Base-by-base conservation (phyloP, 1,140 invertebrate species). In the Lasioglossum baleicum region DNA sequence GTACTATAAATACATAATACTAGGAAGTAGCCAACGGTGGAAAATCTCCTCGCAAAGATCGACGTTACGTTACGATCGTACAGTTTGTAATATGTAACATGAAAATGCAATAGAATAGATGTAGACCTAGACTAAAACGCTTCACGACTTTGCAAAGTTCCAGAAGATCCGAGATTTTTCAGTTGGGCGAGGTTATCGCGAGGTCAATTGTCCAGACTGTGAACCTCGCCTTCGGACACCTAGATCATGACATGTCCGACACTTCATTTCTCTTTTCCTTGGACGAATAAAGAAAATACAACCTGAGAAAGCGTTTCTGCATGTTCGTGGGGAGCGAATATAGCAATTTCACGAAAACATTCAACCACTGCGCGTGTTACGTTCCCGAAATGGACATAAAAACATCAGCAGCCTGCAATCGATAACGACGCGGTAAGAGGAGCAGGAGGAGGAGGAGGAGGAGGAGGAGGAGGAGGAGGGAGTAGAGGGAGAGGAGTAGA, bases 331-430 rank as follows among this genome's bases (percentile, higher is more conserved):
- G 17, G 64, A 15, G 20, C 20, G 35, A 51, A 20, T 31, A 42
- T 13, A 51, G 60, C 48, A 64, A 71, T 78, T 78, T 78, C 60
- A 26, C 22, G 48, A 31, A 72, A 78, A 31, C 35, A 53, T 72
- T 64, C 42, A n/a, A 78, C 44, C 31, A 44, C 35, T 78, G 60
- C 75, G 74, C 64, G 72, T 75, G 31, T 42, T 53, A 71, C 58
- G 61, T 63, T 77, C 67, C 20, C 60, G 75, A 64, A 69, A 78
- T 78, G 75, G 22, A 60, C 75, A 61, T 73, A 73, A 78, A 78
- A 73, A 78, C 69, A 78, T 72, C 63, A 61, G 22, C 48, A 5
- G 17, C 60, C 48, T 15, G 60, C 15, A 78, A 78, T 78, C 76
- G 69, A 73, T 78, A 78, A 78, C 61, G 63, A 48, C 60, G 22